These are phyloP conservation scores for Trinectes maculatus DNA, from an alignment of 2,113 vertebrate genomes.

Conservation along the genomic window DNA sequence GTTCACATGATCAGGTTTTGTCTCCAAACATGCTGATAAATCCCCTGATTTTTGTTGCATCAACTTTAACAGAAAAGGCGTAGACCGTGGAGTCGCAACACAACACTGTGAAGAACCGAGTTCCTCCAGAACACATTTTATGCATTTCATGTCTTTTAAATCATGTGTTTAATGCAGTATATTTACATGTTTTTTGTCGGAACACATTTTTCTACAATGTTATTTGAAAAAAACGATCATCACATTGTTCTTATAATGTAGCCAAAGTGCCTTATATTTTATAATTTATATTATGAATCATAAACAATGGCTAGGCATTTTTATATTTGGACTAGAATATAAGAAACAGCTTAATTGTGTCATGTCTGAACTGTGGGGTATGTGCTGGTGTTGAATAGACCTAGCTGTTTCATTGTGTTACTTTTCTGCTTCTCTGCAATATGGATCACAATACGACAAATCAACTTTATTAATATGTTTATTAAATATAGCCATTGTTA, in stretches of 20 bases:
- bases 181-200: background rate
- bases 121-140: background rate
- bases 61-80: slow-evolving; percentile 66
- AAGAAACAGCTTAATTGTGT: too few relatives aligned
- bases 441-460: slow-evolving; percentile 3
- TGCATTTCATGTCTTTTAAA: background rate
- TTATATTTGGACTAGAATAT: too few relatives aligned
- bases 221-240: too few relatives aligned
- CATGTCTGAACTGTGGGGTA: too few relatives aligned
- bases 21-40: background rate
- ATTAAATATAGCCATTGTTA: slow-evolving; percentile 67
- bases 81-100: slow-evolving; percentile 13
- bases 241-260: background rate
- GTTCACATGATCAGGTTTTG: slow-evolving; percentile 32
- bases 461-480: slow-evolving; percentile 55
- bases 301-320: too few relatives aligned
- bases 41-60: slow-evolving; percentile 31
- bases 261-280: slow-evolving; percentile 11
- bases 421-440: background rate
- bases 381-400: background rate
- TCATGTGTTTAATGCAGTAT: too few relatives aligned
- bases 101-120: background rate
- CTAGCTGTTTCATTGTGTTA: background rate
- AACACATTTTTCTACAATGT: background rate
- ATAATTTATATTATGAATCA: background rate